phyloP scores from a whole-genome alignment of 2,113 vertebrate species.

The Varanus salvator region DNA sequence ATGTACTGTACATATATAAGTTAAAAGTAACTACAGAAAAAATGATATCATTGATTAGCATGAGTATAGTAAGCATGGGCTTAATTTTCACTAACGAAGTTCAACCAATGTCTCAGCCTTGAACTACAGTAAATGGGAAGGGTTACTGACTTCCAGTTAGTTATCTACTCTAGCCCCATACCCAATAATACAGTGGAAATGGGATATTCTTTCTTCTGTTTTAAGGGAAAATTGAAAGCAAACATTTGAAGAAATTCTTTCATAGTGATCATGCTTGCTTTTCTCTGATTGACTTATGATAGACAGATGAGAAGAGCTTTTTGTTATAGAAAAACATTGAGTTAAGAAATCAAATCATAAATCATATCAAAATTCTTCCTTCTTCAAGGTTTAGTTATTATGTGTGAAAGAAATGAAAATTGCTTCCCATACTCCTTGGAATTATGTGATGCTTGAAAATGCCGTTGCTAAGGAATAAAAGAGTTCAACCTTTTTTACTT shows the following conservation, averaged over 20 bases:
- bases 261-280: constrained; percentile 20
- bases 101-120: background rate
- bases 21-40: background rate
- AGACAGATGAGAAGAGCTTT: constrained; percentile 31
- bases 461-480: constrained; percentile 43
- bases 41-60: background rate
- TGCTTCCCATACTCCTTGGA: constrained; percentile 65
- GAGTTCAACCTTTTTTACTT: constrained; percentile 51
- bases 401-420: constrained; percentile 52
- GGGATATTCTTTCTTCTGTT: constrained; percentile 31
- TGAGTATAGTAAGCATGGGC: background rate
- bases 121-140: background rate
- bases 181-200: constrained; percentile 22
- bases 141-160: background rate
- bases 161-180: background rate
- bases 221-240: constrained; percentile 21
- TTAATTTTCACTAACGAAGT: background rate
- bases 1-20: background rate
- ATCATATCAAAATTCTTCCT: constrained; percentile 53
- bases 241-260: constrained; percentile 42
- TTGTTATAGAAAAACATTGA: constrained; percentile 31
- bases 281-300: constrained; percentile 43
- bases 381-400: constrained; percentile 55
- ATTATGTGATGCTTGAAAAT: constrained; percentile 55
- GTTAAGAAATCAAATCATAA: constrained; percentile 62